phyloP scores from a whole-genome alignment of 1,140 invertebrate species.

The Drosophila lacteicornis region DNA sequence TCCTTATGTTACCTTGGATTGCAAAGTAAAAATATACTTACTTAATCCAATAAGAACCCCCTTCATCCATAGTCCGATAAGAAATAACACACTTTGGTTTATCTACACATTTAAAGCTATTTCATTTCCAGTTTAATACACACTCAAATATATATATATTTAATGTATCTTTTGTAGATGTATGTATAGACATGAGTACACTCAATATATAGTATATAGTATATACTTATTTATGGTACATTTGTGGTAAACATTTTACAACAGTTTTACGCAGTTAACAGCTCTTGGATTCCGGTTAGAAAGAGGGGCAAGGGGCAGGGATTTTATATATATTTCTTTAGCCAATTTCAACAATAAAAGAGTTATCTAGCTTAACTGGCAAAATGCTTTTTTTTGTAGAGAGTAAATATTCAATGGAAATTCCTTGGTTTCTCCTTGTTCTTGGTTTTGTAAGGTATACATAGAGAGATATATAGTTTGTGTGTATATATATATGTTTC shows the following conservation, averaged over 20 bases:
- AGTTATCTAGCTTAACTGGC: conserved; percentile 49
- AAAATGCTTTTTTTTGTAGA: conserved; percentile 53
- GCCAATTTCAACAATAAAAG: conserved; percentile 73
- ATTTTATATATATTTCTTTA: too few species aligned
- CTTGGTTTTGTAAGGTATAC: conserved; percentile 33
- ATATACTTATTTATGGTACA: conserved; percentile 36
- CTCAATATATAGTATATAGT: conserved; percentile 52
- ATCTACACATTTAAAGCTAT: conserved; percentile 78
- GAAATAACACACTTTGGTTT: conserved; percentile 28
- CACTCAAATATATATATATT: conserved; percentile 61
- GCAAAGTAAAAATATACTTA: background rate
- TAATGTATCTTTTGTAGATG: conserved; percentile 47
- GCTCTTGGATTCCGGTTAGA: conserved; percentile 46
- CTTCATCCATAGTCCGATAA: background rate
- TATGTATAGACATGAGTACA: conserved; percentile 65
- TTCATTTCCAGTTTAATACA: conserved; percentile 67
- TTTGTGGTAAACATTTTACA: conserved; percentile 70
- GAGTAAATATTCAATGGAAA: conserved; percentile 61
- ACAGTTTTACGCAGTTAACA: conserved; percentile 69
- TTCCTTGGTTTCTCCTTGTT: conserved; percentile 30
- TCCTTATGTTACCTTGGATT: too few species aligned
- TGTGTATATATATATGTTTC: conserved; percentile 20
- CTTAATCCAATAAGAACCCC: background rate
- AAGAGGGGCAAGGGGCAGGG: conserved; percentile 13
- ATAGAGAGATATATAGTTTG: conserved; percentile 35